Conservation (phyloP, 2,888 invertebrate genomes). For the Cabera pusaria region DNA sequence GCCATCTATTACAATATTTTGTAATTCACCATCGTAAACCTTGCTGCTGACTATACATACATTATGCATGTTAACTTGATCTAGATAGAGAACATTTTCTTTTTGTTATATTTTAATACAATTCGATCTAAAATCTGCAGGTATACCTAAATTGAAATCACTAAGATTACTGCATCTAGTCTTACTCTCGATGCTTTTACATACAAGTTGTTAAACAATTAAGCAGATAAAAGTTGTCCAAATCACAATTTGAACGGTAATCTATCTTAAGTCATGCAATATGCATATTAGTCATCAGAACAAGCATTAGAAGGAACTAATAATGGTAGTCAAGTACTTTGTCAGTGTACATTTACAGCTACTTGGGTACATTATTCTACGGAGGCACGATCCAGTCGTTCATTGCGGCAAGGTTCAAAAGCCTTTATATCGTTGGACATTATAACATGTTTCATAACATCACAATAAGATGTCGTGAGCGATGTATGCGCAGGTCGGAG, state of each 20-base stretch:
- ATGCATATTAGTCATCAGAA: conserved; percentile 9
- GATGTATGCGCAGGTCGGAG: conserved; percentile 51
- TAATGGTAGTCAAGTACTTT: not conserved
- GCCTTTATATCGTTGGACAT: not conserved
- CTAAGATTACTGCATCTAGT: no score
- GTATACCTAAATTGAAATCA: no score
- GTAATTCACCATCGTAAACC: conserved; percentile 31
- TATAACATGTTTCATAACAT: conserved; percentile 4
- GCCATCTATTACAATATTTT: conserved; percentile 44
- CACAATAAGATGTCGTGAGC: conserved; percentile 54
- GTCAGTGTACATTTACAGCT: not conserved
- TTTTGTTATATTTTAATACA: conserved; percentile 1
- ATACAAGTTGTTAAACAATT: no score
- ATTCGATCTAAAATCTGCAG: not conserved
- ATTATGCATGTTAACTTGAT: conserved; percentile 17
- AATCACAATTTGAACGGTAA: conserved; percentile 8
- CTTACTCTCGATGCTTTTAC: no score
- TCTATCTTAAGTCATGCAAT: conserved; percentile 12
- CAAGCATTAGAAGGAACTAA: conserved; percentile 1
- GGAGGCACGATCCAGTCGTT: not conserved
- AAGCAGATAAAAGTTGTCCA: no score
- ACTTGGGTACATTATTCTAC: not conserved
- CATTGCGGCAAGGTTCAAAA: conserved; percentile 1
- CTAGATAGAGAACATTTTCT: no score
- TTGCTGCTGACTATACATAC: conserved; percentile 20